These are phyloP conservation scores for Ylistrum balloti DNA, from an alignment of 1,140 invertebrate genomes.

Conservation along the genomic window DNA sequence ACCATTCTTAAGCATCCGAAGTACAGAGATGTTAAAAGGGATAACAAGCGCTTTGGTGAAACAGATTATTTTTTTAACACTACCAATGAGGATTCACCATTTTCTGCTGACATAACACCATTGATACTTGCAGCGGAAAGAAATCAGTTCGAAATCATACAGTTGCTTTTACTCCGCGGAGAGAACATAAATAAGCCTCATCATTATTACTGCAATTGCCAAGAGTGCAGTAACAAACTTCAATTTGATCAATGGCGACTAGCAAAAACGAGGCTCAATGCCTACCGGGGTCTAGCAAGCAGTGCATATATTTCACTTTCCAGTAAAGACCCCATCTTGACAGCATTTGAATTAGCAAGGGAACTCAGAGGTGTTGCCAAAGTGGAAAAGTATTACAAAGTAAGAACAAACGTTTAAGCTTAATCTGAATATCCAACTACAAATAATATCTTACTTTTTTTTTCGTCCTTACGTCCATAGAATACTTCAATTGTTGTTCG, in stretches of 20 bases:
- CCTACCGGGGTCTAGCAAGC: constrained; percentile 78
- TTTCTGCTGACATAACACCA: constrained; percentile 81
- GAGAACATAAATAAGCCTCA: constrained; percentile 84
- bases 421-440: too few relatives aligned
- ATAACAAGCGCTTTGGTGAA: constrained; percentile 76
- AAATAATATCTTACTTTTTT: too few relatives aligned
- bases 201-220: constrained; percentile 85
- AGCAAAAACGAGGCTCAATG: constrained; percentile 78
- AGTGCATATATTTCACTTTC: constrained; percentile 86
- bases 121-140: constrained; percentile 81
- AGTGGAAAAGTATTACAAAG: constrained; percentile 85
- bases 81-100: constrained; percentile 76
- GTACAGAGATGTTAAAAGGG: constrained; percentile 76
- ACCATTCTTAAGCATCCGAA: constrained; percentile 80
- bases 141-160: constrained; percentile 82
- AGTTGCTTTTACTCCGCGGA: constrained; percentile 80
- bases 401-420: too few relatives aligned
- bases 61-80: constrained; percentile 76
- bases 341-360: constrained; percentile 85
- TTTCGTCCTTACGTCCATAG: too few relatives aligned
- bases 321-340: constrained; percentile 86
- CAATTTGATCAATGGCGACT: constrained; percentile 76
- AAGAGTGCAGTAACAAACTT: constrained; percentile 83
- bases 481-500: too few relatives aligned
- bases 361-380: constrained; percentile 83